Percentiles rank a stretch among this genome's conserved stretches.
phyloP scores from a whole-genome alignment of 2,888 invertebrate species.

The Plemyria rubiginata region DNA sequence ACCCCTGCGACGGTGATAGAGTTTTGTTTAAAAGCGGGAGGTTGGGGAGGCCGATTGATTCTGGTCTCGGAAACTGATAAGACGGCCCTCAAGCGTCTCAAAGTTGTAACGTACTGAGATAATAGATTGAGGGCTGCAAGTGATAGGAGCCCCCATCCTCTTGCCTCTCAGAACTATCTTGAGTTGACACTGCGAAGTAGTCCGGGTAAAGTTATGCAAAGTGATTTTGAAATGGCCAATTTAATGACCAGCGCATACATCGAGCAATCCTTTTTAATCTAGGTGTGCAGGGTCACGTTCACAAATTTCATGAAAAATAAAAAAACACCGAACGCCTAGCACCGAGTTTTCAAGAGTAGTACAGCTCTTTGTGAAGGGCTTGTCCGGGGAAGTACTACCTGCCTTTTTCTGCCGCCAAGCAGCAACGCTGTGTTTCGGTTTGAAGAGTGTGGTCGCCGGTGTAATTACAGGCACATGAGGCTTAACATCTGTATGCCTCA shows the following conservation, averaged over 20 bases:
- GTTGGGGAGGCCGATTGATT: conserved; percentile 47
- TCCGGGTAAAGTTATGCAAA: conserved; percentile 42
- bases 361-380: no score
- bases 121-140: conserved; percentile 57
- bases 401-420: no score
- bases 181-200: conserved; percentile 44
- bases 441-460: no score
- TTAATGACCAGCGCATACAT: conserved; percentile 28
- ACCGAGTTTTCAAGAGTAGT: no score
- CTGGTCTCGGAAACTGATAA: conserved; percentile 54
- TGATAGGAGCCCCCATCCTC: conserved; percentile 48
- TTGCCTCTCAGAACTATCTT: conserved; percentile 41
- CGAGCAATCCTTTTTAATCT: conserved; percentile 11
- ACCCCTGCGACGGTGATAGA: conserved; percentile 20
- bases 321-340: no score
- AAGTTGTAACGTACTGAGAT: conserved; percentile 55
- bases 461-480: no score
- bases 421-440: no score
- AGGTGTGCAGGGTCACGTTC: neutral
- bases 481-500: no score
- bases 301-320: no score
- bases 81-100: conserved; percentile 51
- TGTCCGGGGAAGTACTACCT: no score
- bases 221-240: conserved; percentile 34
- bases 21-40: conserved; percentile 32